Base-by-base conservation (phyloP, 2,888 invertebrate species). In the Tinea pellionella region DNA sequence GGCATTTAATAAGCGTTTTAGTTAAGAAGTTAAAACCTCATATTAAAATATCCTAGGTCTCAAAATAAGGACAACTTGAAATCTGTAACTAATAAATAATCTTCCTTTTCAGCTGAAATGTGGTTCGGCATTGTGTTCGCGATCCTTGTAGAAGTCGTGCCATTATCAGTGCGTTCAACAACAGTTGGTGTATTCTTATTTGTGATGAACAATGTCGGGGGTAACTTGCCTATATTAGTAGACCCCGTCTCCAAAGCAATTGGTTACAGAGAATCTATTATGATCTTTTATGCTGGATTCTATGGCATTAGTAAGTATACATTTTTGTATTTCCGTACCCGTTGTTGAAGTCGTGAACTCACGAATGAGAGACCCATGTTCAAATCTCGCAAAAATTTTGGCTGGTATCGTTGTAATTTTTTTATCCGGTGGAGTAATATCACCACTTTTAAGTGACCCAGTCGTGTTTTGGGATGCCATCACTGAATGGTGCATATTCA, bases 101-200 rank as follows among this genome's bases (percentile, higher is more conserved):
- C 24, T 24, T 24, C 24, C 6, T 24, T 59, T 85, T 9, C 84
- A 94, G 96, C 96, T 68, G 96, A 96, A 84, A 96, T 96, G 96
- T 96, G 96, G 96, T 96, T 96, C 78, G 96, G 96, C 58, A 96
- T 96, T 64, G 92, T 96, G 2, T 96, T 96, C 77, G 96, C 96
- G 2, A 94, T 96, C 70, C 89, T 96, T 1, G 95, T 96, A 0
- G 96, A 96, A 82, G 94, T 96, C 63, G 95, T 96, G 0, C 96
- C 96, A 0, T 71, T 94, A 56, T 90, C 92, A 6, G 91, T 95
- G 12, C 89, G 96, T 56, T 96, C 96, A 3, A 95, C 95, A 42
- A 94, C 95, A 0, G 92, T 96, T 12, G 96, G 96, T 0, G 90
- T 96, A 32, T 96, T 96, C 74, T 88, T 96, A 42, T 96, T 96